Evolutionary conservation across 35 echinoderm and acorn worm genomes (phyloP).

Genomic region (Ophiothrix spiculata): DNA sequence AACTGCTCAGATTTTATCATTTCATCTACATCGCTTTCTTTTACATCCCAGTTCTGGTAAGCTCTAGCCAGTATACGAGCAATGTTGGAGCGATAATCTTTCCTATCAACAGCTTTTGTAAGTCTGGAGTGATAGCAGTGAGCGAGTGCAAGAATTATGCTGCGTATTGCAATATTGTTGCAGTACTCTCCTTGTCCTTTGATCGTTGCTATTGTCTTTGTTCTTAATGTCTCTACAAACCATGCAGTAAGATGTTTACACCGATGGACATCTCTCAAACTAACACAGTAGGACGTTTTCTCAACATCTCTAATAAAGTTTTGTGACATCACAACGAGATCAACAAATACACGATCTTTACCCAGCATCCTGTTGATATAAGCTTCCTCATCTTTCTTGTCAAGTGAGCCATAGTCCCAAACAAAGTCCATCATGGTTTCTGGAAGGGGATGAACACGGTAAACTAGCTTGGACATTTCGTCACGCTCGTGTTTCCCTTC

Average conservation of each 20-base stretch:
- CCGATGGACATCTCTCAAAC: constrained; percentile 14
- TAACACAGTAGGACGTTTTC: constrained; percentile 29
- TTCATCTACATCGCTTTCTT: constrained; percentile 10
- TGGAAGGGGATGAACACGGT: constrained; percentile 29
- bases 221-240: constrained; percentile 6
- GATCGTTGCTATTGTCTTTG: constrained; percentile 5
- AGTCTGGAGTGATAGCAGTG: constrained; percentile 34
- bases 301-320: constrained; percentile 6
- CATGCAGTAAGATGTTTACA: constrained; percentile 26
- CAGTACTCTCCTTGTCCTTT: no score
- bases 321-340: constrained; percentile 30
- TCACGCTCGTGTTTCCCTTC: constrained; percentile 5
- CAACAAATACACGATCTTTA: constrained; percentile 25
- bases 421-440: constrained; percentile 38
- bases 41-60: background rate
- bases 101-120: constrained; percentile 19
- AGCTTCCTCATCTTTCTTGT: constrained; percentile 33
- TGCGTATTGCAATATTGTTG: background rate
- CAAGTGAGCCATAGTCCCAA: constrained; percentile 29
- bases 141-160: constrained; percentile 15
- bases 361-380: constrained; percentile 22
- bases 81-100: constrained; percentile 5
- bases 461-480: constrained; percentile 31
- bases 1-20: constrained; percentile 16
- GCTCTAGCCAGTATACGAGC: background rate